phyloP scores from a whole-genome alignment of 2,888 invertebrate genomes.

The Dicyrtomina minuta region DNA sequence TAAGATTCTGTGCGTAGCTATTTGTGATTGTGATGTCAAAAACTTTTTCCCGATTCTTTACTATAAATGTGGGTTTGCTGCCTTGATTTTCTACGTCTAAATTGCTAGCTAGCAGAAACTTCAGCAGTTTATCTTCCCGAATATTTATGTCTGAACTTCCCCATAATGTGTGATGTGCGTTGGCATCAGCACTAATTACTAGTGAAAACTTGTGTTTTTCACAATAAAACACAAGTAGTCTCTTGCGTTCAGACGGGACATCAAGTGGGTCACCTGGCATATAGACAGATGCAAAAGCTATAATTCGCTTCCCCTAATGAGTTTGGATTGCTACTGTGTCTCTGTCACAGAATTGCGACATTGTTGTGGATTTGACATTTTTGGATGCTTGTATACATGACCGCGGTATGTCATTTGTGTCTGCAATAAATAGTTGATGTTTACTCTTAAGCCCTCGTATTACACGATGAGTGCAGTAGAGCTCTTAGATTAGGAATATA shows the following conservation, averaged over 20 bases:
- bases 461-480: not conserved
- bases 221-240: too few species aligned
- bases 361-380: not conserved
- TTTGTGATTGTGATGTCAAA: constrained; percentile 35
- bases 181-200: constrained; percentile 35
- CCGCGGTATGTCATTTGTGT: not conserved
- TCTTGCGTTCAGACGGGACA: not conserved
- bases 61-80: constrained; percentile 28
- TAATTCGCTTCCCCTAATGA: not conserved
- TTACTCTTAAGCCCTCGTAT: not conserved
- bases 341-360: not conserved
- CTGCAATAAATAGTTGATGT: not conserved
- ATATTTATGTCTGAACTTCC: constrained; percentile 30
- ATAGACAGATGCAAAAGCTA: not conserved
- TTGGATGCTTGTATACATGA: not conserved
- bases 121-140: constrained; percentile 26
- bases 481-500: not conserved
- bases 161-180: constrained; percentile 39
- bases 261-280: not conserved
- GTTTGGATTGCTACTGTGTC: not conserved
- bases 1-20: not conserved
- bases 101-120: constrained; percentile 15
- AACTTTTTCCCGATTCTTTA: constrained; percentile 19
- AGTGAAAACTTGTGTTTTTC: constrained; percentile 1
- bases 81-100: constrained; percentile 32